Evolutionary conservation across 1,140 invertebrate genomes (phyloP), one percentile per base, ranked within the genome.

Genomic region (Drosophila burlai): DNA sequence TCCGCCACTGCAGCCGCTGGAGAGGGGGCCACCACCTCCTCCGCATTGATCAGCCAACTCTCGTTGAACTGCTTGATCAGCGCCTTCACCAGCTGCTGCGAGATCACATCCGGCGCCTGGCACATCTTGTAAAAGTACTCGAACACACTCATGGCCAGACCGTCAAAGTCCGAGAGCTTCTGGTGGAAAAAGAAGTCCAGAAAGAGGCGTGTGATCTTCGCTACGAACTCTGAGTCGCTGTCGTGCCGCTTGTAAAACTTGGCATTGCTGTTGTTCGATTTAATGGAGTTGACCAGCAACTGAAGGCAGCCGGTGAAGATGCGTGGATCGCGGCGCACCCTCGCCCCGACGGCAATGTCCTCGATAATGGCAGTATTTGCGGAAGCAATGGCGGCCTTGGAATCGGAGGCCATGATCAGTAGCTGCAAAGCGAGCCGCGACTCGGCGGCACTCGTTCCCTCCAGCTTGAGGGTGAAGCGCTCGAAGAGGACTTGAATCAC

Each of bases 401-500:
- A 93, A 79, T 94, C 94, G 3, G 96, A 95, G 45, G 94, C 95
- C 96, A 98, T 97, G 18, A 96, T 95, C 1, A 98, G 93, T 1
- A 98, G 89, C 26, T 96, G 93, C 7, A 98, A 92, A 3, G 97
- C 96, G 16, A 95, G 94, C 49, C 95, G 94, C 60, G 96, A 96
- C 54, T 97, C 95, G 78, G 95, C 93, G 4, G 94, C 91, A 0
- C 95, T 95, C 0, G 95, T 96, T 16, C 95, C 95, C 24, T 96
- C 94, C n/a, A 96, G 94, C 84, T 97, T 97, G 79, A 96, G 94
- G 0, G 96, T 95, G 90, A 97, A 98, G 64, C 95, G 95, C 92
- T 98, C 96, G 96, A 96, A 98, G 38, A 98, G 93, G 13, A 97
- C 94, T 94, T 95, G 94, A 80, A 95, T 94, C 24, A 95, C 89